These are phyloP conservation scores for Drosophila hydei DNA, from an alignment of 1,140 invertebrate species.

Conservation along the genomic window DNA sequence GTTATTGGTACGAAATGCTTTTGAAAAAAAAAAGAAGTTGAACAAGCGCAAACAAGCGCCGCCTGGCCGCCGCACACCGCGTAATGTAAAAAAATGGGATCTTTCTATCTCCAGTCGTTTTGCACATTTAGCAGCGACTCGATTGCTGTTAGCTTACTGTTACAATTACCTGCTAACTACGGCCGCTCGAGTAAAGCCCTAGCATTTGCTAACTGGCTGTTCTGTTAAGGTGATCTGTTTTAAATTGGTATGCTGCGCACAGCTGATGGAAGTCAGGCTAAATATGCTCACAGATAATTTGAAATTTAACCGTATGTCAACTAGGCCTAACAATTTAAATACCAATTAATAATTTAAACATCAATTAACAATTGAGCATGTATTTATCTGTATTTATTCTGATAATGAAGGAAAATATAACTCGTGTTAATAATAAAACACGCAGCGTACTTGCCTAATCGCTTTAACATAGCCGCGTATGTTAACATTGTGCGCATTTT, in stretches of 20 bases:
- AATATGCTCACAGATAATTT: neutral
- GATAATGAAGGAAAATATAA: neutral
- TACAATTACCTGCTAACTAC: slow-evolving; percentile 14
- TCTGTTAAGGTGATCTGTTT: slow-evolving; percentile 9
- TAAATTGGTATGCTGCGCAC: slow-evolving; percentile 17
- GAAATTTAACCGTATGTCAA: neutral
- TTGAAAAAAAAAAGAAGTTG: slow-evolving; percentile 29
- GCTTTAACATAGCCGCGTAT: neutral
- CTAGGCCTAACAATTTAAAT: neutral
- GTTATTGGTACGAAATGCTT: slow-evolving; percentile 28
- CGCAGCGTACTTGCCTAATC: neutral
- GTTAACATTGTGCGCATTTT: neutral
- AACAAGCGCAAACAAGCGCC: slow-evolving; percentile 47
- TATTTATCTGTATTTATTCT: too few relatives aligned
- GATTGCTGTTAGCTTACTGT: slow-evolving; percentile 20
- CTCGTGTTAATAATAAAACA: neutral
- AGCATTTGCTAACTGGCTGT: slow-evolving; percentile 5
- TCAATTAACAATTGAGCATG: too few relatives aligned
- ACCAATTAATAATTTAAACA: neutral
- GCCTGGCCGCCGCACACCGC: slow-evolving; percentile 50
- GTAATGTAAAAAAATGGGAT: slow-evolving; percentile 47
- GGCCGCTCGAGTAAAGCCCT: too few relatives aligned
- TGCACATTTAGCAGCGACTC: slow-evolving; percentile 22
- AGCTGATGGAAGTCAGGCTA: slow-evolving; percentile 9
- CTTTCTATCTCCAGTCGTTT: slow-evolving; percentile 40